Evolutionary conservation across 2,888 invertebrate species (phyloP).

Genomic region (Cremastinae sp.): DNA sequence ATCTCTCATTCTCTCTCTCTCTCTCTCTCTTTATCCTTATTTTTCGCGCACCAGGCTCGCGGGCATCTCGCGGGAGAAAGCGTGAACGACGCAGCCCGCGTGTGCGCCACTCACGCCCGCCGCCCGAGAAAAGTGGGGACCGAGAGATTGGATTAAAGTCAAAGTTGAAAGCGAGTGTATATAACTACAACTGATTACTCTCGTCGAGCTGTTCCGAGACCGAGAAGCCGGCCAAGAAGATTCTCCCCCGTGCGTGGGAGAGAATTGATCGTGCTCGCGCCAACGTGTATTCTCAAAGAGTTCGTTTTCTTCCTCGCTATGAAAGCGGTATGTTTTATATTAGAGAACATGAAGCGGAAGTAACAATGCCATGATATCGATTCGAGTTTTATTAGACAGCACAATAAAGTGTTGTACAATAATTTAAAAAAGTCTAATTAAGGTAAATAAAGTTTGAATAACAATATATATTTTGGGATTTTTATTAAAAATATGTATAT

Average conservation of each 20-base stretch:
- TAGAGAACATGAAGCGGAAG: not conserved
- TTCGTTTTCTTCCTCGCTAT: conserved; percentile 5
- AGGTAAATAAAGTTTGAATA: too few species aligned
- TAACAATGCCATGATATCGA: conserved; percentile 3
- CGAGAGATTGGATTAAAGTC: conserved; percentile 62
- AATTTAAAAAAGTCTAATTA: too few species aligned
- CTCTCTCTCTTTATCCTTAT: not conserved
- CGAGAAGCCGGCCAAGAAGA: conserved; percentile 12
- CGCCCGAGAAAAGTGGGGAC: conserved; percentile 22
- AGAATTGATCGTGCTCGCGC: conserved; percentile 37
- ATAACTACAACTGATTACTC: conserved; percentile 63
- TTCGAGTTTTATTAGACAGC: not conserved
- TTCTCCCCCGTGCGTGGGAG: conserved; percentile 48
- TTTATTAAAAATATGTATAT: too few species aligned
- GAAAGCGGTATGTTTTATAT: conserved; percentile 19
- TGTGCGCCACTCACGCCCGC: conserved; percentile 18
- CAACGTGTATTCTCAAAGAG: not conserved
- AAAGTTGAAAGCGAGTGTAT: conserved; percentile 62
- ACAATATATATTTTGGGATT: too few species aligned
- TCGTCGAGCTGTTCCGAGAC: conserved; percentile 48
- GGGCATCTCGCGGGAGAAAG: conserved; percentile 39
- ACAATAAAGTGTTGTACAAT: not conserved
- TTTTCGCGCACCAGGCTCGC: conserved; percentile 23
- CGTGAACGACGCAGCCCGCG: conserved; percentile 35
- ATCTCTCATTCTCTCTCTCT: conserved; percentile 2